Evolutionary conservation across 2,888 invertebrate genomes (phyloP), one percentile per base, ranked within the genome.

Genomic region (Dynastes maya): DNA sequence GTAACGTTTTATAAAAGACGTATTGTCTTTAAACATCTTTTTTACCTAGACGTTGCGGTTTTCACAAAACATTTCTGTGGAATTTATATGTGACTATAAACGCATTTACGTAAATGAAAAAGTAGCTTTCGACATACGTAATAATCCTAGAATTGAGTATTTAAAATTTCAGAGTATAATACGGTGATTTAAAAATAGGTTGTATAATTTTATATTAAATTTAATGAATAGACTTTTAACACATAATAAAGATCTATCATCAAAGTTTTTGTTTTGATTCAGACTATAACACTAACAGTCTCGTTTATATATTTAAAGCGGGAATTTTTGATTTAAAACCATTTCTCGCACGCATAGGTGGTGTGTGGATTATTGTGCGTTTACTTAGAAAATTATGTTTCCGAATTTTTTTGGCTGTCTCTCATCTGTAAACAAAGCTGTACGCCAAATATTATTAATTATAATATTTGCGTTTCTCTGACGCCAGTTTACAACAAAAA

Each of bases 191-290:
- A 68, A 68, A 68, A 68, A 51, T 51, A 68, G 37, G 37, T n/a
- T 53, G 16, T 22, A 58, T 13, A 22, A 68, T 68, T 51, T 74
- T 63, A 74, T 74, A 74, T 74, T 27, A 63, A 63, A 22, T 61
- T 58, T 61, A 68, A 61, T 74, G 61, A 74, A 74, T 74, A 61
- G 72, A 45, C 61, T 27, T 74, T 74, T 74, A 74, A 74, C 72
- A 74, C 72, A n/a, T 74, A 61, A 40, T 74, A 61, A 74, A 74
- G 40, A 63, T 45, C 61, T 55, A 27, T 61, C 61, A 32, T 51
- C 51, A 68, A 51, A 51, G 51, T 40, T 67, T 40, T 53, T 53
- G 68, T 68, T 68, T 68, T 51, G 68, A 68, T 32, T 29, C 63
- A 13, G 11, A 27, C 8, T 2, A 22, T 63, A 63, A 29, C 63